These are phyloP conservation scores for Bembecia ichneumoniformis DNA, from an alignment of 2,888 invertebrate species.

Conservation along the genomic window DNA sequence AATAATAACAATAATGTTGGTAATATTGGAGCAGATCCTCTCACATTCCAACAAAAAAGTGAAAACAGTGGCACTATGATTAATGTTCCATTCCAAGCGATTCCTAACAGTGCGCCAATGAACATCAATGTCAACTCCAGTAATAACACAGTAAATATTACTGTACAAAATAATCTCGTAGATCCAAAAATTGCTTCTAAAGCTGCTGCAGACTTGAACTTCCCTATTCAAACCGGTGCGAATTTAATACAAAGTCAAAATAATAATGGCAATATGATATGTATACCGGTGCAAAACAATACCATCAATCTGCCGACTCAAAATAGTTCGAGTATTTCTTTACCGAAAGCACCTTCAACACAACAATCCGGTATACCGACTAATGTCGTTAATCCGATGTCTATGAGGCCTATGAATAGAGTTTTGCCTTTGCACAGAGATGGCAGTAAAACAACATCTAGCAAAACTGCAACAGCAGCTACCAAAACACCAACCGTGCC, in stretches of 20 bases:
- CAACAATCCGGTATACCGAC: slow-evolving; percentile 77
- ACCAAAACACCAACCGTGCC: slow-evolving; percentile 37
- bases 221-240: slow-evolving; percentile 49
- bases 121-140: slow-evolving; percentile 67
- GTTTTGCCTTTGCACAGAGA: slow-evolving; percentile 84
- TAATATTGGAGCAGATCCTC: slow-evolving; percentile 41
- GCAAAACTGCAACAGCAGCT: slow-evolving; percentile 37
- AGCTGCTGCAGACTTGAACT: slow-evolving; percentile 50
- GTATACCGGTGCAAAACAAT: slow-evolving; percentile 57
- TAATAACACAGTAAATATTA: slow-evolving; percentile 64
- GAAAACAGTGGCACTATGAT: slow-evolving; percentile 61
- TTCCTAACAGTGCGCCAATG: slow-evolving; percentile 67
- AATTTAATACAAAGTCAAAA: slow-evolving; percentile 50
- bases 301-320: slow-evolving; percentile 64
- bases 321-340: slow-evolving; percentile 69
- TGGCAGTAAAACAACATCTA: slow-evolving; percentile 58
- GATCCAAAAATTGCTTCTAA: slow-evolving; percentile 66
- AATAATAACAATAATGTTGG: slow-evolving; percentile 43
- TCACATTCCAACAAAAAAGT: slow-evolving; percentile 55
- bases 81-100: slow-evolving; percentile 65
- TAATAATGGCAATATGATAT: slow-evolving; percentile 51
- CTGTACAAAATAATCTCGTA: slow-evolving; percentile 63
- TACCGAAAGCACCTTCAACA: slow-evolving; percentile 74
- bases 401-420: slow-evolving; percentile 81
- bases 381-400: slow-evolving; percentile 80